Evolutionary conservation across 2,797 vertebrate species (phyloP), one percentile per base, ranked within the genome.

Genomic region (Telmatherina bonti): DNA sequence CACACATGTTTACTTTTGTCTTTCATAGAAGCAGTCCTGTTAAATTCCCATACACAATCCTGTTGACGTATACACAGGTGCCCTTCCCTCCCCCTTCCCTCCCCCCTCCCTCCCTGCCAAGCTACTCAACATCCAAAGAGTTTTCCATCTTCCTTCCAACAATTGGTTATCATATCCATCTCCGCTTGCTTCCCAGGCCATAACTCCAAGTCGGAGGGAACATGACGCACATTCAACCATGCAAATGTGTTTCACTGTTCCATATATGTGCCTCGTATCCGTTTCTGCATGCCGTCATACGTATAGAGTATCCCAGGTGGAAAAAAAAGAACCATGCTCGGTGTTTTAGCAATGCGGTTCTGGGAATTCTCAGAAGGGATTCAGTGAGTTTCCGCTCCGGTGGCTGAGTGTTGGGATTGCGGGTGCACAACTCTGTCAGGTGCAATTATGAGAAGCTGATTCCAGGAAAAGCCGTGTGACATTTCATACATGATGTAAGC

Each of bases 391-490:
- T 94, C 87, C 74, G 80, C 91, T 86, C 83, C 71, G 57, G 87
- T 88, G 85, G 87, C 82, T 86, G 64, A 27, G 84, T 33, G 56
- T 58, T 72, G 77, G 82, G 89, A 87, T 82, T 85, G 88, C 82
- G 90, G 91, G 86, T 88, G 89, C 91, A 91, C 83, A 88, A 78
- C 80, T 88, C 86, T 93, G 92, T 93, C 91, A 88, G 88, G 88
- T 89, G 36, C 85, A 90, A 91, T 93, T 93, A 93, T 77, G 79
- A 82, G 79, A 76, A 78, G 76, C 58, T 77, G 85, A 77, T 88
- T 90, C 88, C 87, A 82, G 87, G 88, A 91, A 92, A 91, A 87
- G 78, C 85, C 83, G 85, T 86, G 88, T 89, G 89, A 90, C 86
- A 89, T 86, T 89, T 88, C 59, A 73, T 78, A 63, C 83, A 89